Conservation (phyloP, 2,113 vertebrate species). For the Malurus elegans region DNA sequence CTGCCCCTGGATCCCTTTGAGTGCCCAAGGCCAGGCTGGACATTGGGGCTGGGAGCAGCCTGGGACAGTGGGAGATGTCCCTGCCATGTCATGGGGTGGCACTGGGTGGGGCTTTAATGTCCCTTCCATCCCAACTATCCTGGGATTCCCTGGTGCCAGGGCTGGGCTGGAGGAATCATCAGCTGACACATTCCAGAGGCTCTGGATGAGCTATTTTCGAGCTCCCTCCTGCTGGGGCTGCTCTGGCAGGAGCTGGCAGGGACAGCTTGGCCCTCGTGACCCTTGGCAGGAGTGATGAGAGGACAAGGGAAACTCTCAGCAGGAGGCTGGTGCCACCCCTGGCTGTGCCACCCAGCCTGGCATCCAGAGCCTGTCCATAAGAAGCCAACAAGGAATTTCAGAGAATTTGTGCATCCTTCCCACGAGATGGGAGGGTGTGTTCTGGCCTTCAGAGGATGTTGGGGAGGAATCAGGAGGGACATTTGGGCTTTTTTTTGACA, state of each 20-base stretch:
- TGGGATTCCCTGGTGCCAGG: not conserved
- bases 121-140: not conserved
- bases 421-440: not conserved
- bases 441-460: not conserved
- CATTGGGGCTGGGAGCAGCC: not conserved
- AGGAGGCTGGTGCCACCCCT: not conserved
- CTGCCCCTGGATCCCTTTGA: not conserved
- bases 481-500: not conserved
- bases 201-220: not conserved
- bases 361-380: not conserved
- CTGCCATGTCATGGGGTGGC: not conserved
- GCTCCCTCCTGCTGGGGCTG: not conserved
- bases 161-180: not conserved
- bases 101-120: accelerated
- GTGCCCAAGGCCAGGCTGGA: not conserved
- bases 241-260: not conserved
- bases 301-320: slow-evolving; percentile 23
- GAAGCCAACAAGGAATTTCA: not conserved
- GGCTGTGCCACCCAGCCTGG: not conserved
- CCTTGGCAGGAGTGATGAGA: not conserved
- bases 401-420: not conserved
- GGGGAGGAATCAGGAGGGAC: not conserved
- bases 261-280: not conserved
- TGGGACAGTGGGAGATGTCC: not conserved
- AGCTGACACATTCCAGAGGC: not conserved